phyloP scores from a whole-genome alignment of 2,888 invertebrate genomes.

The Mallateleia sp. region DNA sequence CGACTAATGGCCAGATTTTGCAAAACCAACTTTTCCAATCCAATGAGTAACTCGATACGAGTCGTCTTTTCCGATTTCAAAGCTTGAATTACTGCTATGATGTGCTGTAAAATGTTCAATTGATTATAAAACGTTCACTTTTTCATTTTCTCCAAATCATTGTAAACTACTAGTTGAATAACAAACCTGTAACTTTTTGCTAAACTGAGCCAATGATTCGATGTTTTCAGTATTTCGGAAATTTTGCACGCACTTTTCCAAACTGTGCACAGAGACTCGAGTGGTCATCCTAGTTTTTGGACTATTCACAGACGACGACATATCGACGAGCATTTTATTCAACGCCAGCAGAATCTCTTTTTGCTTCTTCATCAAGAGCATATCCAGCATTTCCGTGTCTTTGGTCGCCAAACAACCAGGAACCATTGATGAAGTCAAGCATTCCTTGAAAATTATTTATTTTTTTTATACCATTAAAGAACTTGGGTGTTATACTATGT shows the following conservation, averaged over 20 bases:
- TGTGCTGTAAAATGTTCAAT: slow-evolving; percentile 86
- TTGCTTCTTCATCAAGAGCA: slow-evolving; percentile 86
- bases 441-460: slow-evolving; percentile 83
- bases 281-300: slow-evolving; percentile 85
- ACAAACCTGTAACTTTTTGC: slow-evolving; percentile 87
- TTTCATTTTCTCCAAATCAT: no score
- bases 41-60: slow-evolving; percentile 91
- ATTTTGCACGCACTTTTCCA: slow-evolving; percentile 87
- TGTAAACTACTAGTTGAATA: no score
- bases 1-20: slow-evolving; percentile 88
- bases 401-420: slow-evolving; percentile 88
- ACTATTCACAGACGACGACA: slow-evolving; percentile 83
- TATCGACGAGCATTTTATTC: slow-evolving; percentile 86
- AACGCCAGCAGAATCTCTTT: slow-evolving; percentile 85
- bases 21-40: slow-evolving; percentile 92
- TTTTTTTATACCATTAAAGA: no score
- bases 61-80: slow-evolving; percentile 91
- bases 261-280: slow-evolving; percentile 88
- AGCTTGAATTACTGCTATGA: slow-evolving; percentile 91
- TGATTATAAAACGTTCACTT: no score
- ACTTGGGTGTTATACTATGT: no score
- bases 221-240: slow-evolving; percentile 84
- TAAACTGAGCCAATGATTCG: slow-evolving; percentile 81
- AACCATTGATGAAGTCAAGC: slow-evolving; percentile 82
- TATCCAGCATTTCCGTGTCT: slow-evolving; percentile 83